Conservation (phyloP, 2,888 invertebrate species). For the Calameuta idolon region DNA sequence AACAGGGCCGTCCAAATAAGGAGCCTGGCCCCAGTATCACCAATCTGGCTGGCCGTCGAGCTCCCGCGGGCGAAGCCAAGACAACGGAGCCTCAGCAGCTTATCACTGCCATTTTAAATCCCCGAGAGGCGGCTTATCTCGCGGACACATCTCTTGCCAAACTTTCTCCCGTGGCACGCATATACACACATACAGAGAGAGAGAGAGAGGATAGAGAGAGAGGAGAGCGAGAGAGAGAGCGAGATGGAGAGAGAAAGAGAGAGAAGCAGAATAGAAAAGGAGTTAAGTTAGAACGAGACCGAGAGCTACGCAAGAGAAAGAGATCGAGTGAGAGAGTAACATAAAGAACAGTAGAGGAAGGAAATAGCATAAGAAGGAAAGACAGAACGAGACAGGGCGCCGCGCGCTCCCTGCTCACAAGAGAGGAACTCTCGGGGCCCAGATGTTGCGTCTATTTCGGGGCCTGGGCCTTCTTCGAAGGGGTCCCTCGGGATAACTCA, state of each 20-base stretch:
- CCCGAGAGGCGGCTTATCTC: slow-evolving; percentile 61
- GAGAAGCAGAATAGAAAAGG: slow-evolving; percentile 10
- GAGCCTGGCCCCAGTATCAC: slow-evolving; percentile 46
- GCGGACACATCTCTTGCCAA: slow-evolving; percentile 66
- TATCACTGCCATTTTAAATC: slow-evolving; percentile 65
- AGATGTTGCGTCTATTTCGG: slow-evolving; percentile 48
- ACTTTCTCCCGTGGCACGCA: slow-evolving; percentile 61
- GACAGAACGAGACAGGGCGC: not conserved
- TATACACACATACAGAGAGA: slow-evolving; percentile 26
- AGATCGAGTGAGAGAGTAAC: slow-evolving; percentile 16
- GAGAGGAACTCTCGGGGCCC: slow-evolving; percentile 28
- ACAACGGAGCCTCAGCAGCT: slow-evolving; percentile 37
- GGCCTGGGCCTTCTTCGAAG: slow-evolving; percentile 14
- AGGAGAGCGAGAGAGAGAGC: slow-evolving; percentile 7
- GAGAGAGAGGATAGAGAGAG: slow-evolving; percentile 5
- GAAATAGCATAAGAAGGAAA: slow-evolving; percentile 1
- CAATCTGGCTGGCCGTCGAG: not conserved
- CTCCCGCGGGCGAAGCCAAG: slow-evolving; percentile 18
- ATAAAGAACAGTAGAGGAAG: slow-evolving; percentile 11
- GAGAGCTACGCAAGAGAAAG: slow-evolving; percentile 23
- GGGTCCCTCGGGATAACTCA: not conserved
- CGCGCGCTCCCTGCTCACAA: slow-evolving; percentile 1
- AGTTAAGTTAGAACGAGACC: slow-evolving; percentile 21
- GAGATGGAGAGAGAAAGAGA: slow-evolving; percentile 10
- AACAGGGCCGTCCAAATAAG: slow-evolving; percentile 66